Base-by-base conservation (phyloP, 2,797 vertebrate genomes). In the Sarcophilus harrisii region DNA sequence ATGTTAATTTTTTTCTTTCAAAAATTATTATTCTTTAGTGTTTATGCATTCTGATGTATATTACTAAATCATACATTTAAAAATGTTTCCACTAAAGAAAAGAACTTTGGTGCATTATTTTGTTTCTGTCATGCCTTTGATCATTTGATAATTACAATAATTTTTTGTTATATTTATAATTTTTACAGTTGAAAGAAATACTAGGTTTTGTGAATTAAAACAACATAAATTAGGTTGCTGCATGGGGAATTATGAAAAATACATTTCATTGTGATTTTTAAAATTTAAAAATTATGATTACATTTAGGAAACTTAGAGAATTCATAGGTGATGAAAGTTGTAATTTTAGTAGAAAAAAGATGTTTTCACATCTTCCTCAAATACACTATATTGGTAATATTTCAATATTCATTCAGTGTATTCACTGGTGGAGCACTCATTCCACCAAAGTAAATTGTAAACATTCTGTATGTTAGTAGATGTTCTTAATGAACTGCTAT, bases 121-220 rank as follows among this genome's bases (percentile, higher is more conserved):
- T 21, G 49, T 28, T 97, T 97, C 92, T 91, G 57, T 97, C 4
- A 8, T 95, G 38, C 0, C 49, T 91, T 97, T 97, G 57, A 90
- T 95, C 59, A 96, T 96, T 96, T 93, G 92, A 89, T 98, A 94
- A 96, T 93, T 95, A 91, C 29, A 94, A 1, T 96, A 97, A 11
- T 52, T 38, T 97, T 97, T 96, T 92, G 5, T 57, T 87, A 92
- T 94, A 95, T 95, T 91, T 90, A 1, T 94, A 52, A 92, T 96
- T 18, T 90, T 29, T 60, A 59, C n/a, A 96, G 95, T 96, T 97
- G 91, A 97, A 98, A 98, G 95, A n/a, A 96, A n/a, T 87, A n/a
- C 55, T 96, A 91, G 91, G 18, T 92, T 97, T 81, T 97, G 90
- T 92, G 4, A 62, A 93, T 95, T 59, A 91, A 57, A 54, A 90